phyloP scores from a whole-genome alignment of 2,113 vertebrate genomes.

The Notiomystis cincta region DNA sequence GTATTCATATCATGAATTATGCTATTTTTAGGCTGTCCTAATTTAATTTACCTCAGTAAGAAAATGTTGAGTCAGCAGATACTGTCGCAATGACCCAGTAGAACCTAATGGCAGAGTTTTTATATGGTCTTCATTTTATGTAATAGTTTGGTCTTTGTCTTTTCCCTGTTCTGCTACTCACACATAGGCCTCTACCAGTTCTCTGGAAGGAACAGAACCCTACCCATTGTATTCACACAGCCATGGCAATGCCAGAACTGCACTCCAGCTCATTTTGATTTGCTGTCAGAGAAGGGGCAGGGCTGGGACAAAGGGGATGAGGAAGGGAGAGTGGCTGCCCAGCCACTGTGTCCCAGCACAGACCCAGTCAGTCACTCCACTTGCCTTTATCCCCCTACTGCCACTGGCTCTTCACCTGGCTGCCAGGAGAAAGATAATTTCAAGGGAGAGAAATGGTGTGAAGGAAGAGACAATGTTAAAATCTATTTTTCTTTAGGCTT shows the following conservation, averaged over 20 bases:
- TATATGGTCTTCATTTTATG: background rate
- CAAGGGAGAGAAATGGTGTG: background rate
- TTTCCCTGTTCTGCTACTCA: background rate
- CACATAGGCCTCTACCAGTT: background rate
- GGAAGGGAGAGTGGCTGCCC: background rate
- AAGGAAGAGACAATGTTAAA: background rate
- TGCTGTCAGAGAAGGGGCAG: background rate
- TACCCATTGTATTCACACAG: background rate
- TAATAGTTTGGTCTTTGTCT: background rate
- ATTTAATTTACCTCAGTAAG: background rate
- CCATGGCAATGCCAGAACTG: background rate
- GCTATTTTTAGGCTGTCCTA: background rate
- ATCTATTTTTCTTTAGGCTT: background rate
- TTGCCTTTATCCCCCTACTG: background rate
- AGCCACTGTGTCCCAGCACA: background rate
- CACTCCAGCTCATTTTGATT: background rate
- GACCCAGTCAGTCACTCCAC: background rate
- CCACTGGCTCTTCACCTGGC: background rate
- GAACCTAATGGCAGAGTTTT: background rate
- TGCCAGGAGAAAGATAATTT: background rate
- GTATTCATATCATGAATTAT: background rate
- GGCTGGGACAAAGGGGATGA: background rate
- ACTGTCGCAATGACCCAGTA: background rate
- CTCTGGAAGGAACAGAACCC: background rate
- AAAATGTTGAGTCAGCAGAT: background rate